Evolutionary conservation across 2,113 vertebrate species (phyloP), one percentile per base, ranked within the genome.

Genomic region (Pteropus alecto): DNA sequence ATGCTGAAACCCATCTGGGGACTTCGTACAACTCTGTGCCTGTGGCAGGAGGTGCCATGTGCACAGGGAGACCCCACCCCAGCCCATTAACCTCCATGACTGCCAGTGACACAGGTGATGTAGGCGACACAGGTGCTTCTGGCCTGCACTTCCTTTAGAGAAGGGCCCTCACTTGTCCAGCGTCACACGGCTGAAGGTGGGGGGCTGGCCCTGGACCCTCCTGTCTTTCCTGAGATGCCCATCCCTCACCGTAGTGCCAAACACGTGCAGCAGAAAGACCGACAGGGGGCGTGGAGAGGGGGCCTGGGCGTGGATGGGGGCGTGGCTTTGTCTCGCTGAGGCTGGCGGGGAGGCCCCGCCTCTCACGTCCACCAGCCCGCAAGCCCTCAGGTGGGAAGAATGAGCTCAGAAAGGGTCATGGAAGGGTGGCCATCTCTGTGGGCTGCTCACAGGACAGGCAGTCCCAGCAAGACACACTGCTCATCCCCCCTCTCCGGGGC

Each of bases 1-100:
- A 41, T 21, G 18, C 22, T n/a, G 21, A 38, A 18, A 26, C 43
- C 41, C 26, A 18, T 7, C 21, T 7, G 73, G 9, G 88, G 33
- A 41, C 8, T 26, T 14, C 0, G 12, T 19, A 67, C 8, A 48
- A 6, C 21, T 22, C n/a, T 1, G 18, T 0, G 19, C 28, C 22
- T 0, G 0, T 0, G 10, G 30, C 7, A 2, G 56, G 33, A 9
- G 24, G 43, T 15, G 9, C 16, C 54, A 26, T 1, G 0, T 5
- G 12, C 54, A 63, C 2, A 8, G 51, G 26, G 26, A 38, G 8
- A 10, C 78, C 18, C 14, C 30, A 16, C 54, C 16, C 30, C 15
- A 0, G 18, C 38, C 54, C 5, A 0, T 41, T 54, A 6, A 4
- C 43, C 51, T 43, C 41, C 65, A 26, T 2, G 22, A 11, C 14